phyloP scores from a whole-genome alignment of 1,140 invertebrate species.

The Bathynomus jamesi region DNA sequence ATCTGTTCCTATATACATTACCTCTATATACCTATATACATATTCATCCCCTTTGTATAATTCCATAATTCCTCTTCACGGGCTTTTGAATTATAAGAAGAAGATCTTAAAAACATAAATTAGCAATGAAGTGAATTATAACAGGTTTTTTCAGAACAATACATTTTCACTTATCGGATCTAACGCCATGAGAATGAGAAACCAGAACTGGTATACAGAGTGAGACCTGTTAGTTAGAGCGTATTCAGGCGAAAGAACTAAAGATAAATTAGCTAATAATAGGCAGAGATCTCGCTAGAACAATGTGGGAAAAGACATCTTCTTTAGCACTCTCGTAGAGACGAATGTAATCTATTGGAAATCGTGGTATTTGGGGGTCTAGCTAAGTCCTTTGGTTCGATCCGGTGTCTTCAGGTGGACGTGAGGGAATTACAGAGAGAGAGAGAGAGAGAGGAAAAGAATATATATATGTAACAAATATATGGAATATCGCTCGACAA shows the following conservation, averaged over 20 bases:
- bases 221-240: background rate
- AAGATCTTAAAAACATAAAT: background rate
- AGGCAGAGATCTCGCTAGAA: background rate
- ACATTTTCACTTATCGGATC: background rate
- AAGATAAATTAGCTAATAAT: background rate
- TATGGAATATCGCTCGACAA: too few relatives aligned
- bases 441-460: background rate
- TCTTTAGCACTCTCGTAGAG: background rate
- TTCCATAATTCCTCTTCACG: too few relatives aligned
- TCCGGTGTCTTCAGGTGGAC: background rate
- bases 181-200: background rate
- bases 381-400: too few relatives aligned
- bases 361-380: too few relatives aligned
- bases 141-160: background rate
- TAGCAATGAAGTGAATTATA: background rate
- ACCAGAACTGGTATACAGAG: background rate
- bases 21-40: conserved; percentile 9
- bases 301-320: background rate
- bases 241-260: background rate
- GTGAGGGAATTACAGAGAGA: background rate
- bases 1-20: conserved; percentile 7
- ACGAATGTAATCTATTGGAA: too few relatives aligned
- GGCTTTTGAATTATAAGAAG: too few relatives aligned
- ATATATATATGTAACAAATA: too few relatives aligned
- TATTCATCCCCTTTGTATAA: background rate